phyloP scores from a whole-genome alignment of 1,140 invertebrate genomes.

The Chionoecetes opilio region DNA sequence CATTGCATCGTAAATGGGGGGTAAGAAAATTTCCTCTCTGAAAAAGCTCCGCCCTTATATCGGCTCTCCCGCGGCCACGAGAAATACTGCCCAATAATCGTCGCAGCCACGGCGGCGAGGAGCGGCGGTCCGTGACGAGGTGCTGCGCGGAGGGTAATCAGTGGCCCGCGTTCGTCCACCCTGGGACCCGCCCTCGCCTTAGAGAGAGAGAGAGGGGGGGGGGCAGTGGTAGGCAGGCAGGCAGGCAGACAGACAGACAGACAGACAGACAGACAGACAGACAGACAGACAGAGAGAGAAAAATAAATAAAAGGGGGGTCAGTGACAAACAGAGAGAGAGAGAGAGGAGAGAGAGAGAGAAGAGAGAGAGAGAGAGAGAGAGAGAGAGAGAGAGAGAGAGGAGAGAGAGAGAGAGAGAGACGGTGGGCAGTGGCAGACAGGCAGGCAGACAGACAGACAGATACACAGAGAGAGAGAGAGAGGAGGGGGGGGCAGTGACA shows the following conservation, averaged over 20 bases:
- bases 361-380: background rate
- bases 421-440: background rate
- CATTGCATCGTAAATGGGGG: background rate
- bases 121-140: background rate
- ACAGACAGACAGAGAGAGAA: background rate
- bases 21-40: background rate
- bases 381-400: background rate
- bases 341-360: conserved; percentile 4
- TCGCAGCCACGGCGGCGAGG: background rate
- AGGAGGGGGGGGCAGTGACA: background rate
- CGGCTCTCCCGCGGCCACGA: background rate
- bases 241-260: no score
- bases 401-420: conserved; percentile 25
- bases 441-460: background rate
- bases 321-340: no score
- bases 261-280: no score
- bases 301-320: no score
- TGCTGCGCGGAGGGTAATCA: background rate
- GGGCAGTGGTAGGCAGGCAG: background rate
- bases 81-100: conserved; percentile 20
- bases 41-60: background rate
- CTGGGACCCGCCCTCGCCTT: background rate
- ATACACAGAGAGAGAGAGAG: background rate
- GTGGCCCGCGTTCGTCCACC: background rate
- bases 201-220: conserved; percentile 14